phyloP scores from a whole-genome alignment of 2,113 vertebrate species.

The Brachyistius frenatus region DNA sequence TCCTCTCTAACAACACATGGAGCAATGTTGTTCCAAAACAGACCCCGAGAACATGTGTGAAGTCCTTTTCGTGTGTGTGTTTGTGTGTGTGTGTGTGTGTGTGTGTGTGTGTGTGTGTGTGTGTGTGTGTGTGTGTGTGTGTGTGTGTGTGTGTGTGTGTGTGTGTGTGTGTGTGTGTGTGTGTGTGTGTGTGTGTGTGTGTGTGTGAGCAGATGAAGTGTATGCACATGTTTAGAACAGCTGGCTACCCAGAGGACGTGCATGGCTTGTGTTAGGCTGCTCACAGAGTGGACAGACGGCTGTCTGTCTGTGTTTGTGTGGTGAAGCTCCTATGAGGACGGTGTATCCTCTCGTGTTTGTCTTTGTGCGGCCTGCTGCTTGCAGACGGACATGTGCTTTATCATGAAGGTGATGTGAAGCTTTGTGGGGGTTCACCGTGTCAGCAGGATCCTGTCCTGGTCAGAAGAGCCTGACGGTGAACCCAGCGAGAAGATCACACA shows the following conservation, averaged over 20 bases:
- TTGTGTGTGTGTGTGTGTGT: too few relatives aligned
- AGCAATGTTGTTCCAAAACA: too few relatives aligned
- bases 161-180: too few relatives aligned
- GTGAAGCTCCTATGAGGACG: constrained; percentile 8
- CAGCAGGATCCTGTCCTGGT: constrained; percentile 27
- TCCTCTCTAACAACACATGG: too few relatives aligned
- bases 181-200: not conserved
- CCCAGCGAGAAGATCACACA: constrained; percentile 39
- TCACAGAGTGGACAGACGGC: constrained; percentile 1
- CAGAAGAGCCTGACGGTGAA: constrained; percentile 37
- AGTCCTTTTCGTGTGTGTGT: too few relatives aligned
- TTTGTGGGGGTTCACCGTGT: constrained; percentile 20
- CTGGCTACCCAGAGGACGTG: constrained; percentile 9
- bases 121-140: too few relatives aligned
- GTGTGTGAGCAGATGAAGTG: not conserved
- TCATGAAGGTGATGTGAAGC: constrained; percentile 22
- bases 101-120: too few relatives aligned
- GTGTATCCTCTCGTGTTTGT: constrained; percentile 23
- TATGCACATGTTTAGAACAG: not conserved
- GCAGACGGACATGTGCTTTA: constrained; percentile 36
- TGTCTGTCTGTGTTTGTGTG: constrained; percentile 9
- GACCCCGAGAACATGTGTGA: too few relatives aligned
- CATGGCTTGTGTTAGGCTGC: constrained; percentile 55
- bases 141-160: not conserved
- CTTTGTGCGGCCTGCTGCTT: constrained; percentile 35